phyloP scores from a whole-genome alignment of 2,113 vertebrate species.

The Panthera leo region DNA sequence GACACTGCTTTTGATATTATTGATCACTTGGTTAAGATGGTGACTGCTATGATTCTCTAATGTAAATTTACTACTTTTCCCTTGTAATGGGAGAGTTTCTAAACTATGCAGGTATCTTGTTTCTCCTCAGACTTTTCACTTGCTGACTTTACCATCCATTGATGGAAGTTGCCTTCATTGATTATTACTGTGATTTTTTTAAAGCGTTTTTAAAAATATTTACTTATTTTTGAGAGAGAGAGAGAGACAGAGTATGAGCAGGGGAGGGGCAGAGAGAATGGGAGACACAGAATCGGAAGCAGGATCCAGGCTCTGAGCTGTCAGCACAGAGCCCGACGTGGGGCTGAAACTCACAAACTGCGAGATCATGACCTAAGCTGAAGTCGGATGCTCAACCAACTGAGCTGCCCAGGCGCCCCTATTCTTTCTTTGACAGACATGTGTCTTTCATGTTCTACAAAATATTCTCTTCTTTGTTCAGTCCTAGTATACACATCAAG shows the following conservation, averaged over 20 bases:
- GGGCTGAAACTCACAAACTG: too few relatives aligned
- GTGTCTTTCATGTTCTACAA: background rate
- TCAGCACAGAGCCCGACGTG: too few relatives aligned
- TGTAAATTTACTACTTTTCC: background rate
- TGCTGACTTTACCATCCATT: slow-evolving; percentile 12
- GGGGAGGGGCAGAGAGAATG: too few relatives aligned
- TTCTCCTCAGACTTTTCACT: slow-evolving; percentile 27
- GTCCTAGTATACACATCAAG: background rate
- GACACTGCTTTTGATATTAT: background rate
- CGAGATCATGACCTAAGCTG: too few relatives aligned
- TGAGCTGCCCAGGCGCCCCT: background rate
- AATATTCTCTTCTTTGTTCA: slow-evolving; percentile 25
- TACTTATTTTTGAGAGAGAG: too few relatives aligned
- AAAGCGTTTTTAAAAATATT: too few relatives aligned
- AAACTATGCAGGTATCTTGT: background rate
- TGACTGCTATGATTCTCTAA: background rate
- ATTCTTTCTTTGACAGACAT: background rate
- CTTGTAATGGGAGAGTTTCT: background rate
- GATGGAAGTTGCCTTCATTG: slow-evolving; percentile 1
- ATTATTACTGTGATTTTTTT: background rate
- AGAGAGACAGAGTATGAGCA: too few relatives aligned
- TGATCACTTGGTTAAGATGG: background rate
- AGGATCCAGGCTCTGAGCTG: too few relatives aligned
- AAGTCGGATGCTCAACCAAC: too few relatives aligned
- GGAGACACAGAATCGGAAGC: too few relatives aligned